Base-by-base conservation (phyloP, 1,140 invertebrate genomes). In the Pseudomyrmex dendroicus region DNA sequence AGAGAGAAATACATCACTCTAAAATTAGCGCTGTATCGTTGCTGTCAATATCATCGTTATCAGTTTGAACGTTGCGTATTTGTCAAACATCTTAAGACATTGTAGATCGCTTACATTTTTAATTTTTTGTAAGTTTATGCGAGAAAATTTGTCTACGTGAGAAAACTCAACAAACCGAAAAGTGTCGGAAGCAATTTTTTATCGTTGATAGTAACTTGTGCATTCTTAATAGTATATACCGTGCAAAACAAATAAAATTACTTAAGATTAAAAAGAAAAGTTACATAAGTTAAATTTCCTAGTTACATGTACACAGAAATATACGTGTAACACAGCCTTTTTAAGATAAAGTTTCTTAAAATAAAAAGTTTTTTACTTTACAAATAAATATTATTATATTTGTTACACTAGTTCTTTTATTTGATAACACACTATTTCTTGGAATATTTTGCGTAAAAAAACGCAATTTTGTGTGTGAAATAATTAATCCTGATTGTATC, bases 251-350 rank as follows among this genome's bases (percentile, higher is more conserved):
- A 44, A 4, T 10, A 63, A 46, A 76, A 50, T 64, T 64, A 12
- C 35, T 35, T 10, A 22, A 20, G 44, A 15, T 2, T 72, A 13
- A 25, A 35, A 7, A 48, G 22, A 35, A 64, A 54, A 54, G n/a
- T 64, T 74, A 2, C 13, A 76, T 76, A 76, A 76, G 64, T 64
- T 17, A 35, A 22, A 0, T 52, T 22, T 64, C n/a, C 8, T 10
- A 63, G 61, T 76, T 64, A 54, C 15, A 35, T 5, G 22, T n/a
- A n/a, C n/a, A n/a, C n/a, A n/a, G n/a, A n/a, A n/a, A n/a, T n/a
- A n/a, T 22, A 35, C 5, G 5, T 0, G 35, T 7, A 7, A 35
- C 35, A 63, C 10, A 64, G n/a, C 1, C 22, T n/a, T 20, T 35
- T 52, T 5, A 7, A 5, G 25, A 1, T 76, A 52, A 52, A 50